Evolutionary conservation across 1,140 invertebrate species (phyloP).

Genomic region (Hypsibius dujardini): DNA sequence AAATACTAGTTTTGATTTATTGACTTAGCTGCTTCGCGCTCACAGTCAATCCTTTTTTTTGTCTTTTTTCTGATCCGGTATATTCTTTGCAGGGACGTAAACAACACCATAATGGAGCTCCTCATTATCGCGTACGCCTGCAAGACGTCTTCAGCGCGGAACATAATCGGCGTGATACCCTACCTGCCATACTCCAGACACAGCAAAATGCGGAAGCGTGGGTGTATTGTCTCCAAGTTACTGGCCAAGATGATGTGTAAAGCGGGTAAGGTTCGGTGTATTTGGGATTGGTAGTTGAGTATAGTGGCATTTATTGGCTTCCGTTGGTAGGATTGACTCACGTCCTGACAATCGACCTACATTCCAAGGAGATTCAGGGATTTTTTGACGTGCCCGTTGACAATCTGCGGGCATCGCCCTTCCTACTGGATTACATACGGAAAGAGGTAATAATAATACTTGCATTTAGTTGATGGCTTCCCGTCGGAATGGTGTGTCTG

Average conservation of each 20-base stretch:
- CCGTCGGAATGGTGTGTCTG: constrained; percentile 20
- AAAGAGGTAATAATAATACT: constrained; percentile 56
- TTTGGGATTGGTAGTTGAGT: constrained; percentile 15
- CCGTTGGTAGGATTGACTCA: constrained; percentile 60
- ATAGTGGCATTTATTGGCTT: constrained; percentile 12
- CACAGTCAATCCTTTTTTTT: too few relatives aligned
- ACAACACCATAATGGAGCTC: constrained; percentile 97
- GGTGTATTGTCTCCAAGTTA: constrained; percentile 86
- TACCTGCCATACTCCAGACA: constrained; percentile 98
- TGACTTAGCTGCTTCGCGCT: too few relatives aligned
- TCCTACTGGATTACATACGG: constrained; percentile 91
- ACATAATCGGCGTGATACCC: constrained; percentile 91
- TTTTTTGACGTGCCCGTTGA: constrained; percentile 98
- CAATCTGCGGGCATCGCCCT: constrained; percentile 90
- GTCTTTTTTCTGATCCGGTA: too few relatives aligned
- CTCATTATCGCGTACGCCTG: constrained; percentile 97
- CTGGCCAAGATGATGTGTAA: constrained; percentile 88
- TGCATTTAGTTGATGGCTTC: too few relatives aligned
- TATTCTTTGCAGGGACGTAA: constrained; percentile 80
- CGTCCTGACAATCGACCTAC: constrained; percentile 94
- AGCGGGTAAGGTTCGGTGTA: constrained; percentile 44
- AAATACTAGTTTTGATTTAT: too few relatives aligned
- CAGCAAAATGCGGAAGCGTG: constrained; percentile 94
- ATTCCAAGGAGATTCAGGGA: constrained; percentile 97
- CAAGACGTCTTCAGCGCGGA: constrained; percentile 89